Evolutionary conservation across 2,888 invertebrate genomes (phyloP).

Genomic region (Drosophila conformis): DNA sequence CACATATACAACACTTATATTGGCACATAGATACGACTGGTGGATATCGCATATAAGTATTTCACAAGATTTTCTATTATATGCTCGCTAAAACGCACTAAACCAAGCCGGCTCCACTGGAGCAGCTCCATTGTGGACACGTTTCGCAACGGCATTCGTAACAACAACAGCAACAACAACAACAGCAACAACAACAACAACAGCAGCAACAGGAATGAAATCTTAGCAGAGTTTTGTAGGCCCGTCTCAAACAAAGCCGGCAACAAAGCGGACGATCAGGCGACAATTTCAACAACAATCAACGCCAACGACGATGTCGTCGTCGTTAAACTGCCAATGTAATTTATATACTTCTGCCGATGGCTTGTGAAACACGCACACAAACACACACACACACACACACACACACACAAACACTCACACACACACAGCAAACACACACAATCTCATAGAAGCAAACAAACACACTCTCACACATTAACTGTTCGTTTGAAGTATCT

Average conservation of each 20-base stretch:
- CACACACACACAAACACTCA: not conserved
- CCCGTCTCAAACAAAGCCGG: slow-evolving; percentile 54
- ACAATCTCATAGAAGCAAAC: not conserved
- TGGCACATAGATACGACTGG: not conserved
- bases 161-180: not conserved
- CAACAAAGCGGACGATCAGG: slow-evolving; percentile 43
- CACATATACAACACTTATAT: not conserved
- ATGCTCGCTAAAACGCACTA: slow-evolving; percentile 47
- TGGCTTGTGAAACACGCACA: slow-evolving; percentile 52
- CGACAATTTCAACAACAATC: slow-evolving; percentile 49
- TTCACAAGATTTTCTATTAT: slow-evolving; percentile 51
- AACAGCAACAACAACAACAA: not conserved
- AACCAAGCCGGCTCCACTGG: slow-evolving; percentile 30
- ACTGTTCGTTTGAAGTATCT: slow-evolving; percentile 62
- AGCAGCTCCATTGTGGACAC: slow-evolving; percentile 26
- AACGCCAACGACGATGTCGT: slow-evolving; percentile 22
- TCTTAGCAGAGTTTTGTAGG: slow-evolving; percentile 26
- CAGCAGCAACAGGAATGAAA: slow-evolving; percentile 38
- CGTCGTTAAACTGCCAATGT: slow-evolving; percentile 72
- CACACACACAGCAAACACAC: slow-evolving; percentile 11
- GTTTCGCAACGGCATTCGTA: slow-evolving; percentile 41
- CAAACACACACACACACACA: slow-evolving; percentile 2
- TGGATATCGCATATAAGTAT: slow-evolving; percentile 10
- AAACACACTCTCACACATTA: slow-evolving; percentile 9
- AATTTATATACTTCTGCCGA: slow-evolving; percentile 71